Conservation (phyloP, 2,797 vertebrate species). For the Hydrophis major region DNA sequence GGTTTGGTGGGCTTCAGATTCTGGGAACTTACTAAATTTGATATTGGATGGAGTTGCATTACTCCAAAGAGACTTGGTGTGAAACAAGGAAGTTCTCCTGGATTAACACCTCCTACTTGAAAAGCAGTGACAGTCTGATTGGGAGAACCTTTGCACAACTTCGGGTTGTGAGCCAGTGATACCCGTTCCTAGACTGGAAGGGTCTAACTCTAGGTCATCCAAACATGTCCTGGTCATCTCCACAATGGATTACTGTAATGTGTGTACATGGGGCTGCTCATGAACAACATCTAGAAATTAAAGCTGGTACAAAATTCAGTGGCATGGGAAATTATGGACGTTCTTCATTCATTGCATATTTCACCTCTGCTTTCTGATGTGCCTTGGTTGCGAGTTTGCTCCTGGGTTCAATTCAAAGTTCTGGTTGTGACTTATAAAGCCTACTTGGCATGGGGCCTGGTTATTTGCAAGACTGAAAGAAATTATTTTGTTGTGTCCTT, state of each 20-base stretch:
- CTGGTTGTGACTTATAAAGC: neutral
- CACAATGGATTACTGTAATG: neutral
- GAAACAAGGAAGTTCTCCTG: neutral
- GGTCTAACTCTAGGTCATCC: neutral
- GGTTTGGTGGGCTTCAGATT: neutral
- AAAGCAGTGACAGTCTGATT: neutral
- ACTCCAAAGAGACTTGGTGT: neutral
- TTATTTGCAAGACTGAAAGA: neutral
- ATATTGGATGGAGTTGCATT: neutral
- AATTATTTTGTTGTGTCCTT: slow-evolving; percentile 23
- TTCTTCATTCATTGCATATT: neutral
- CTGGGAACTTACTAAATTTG: neutral
- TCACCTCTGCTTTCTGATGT: neutral
- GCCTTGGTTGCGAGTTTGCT: neutral
- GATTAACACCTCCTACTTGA: neutral
- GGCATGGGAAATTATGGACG: neutral
- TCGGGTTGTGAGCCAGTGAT: neutral
- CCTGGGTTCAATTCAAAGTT: neutral
- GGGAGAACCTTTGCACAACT: neutral
- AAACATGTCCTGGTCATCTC: neutral
- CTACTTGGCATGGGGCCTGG: neutral
- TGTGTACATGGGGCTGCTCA: neutral
- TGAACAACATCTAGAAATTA: neutral
- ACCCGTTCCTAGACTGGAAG: neutral
- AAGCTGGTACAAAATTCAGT: neutral